These are phyloP conservation scores for Drosophila mayaguana DNA, from an alignment of 2,888 invertebrate species.

Conservation along the genomic window DNA sequence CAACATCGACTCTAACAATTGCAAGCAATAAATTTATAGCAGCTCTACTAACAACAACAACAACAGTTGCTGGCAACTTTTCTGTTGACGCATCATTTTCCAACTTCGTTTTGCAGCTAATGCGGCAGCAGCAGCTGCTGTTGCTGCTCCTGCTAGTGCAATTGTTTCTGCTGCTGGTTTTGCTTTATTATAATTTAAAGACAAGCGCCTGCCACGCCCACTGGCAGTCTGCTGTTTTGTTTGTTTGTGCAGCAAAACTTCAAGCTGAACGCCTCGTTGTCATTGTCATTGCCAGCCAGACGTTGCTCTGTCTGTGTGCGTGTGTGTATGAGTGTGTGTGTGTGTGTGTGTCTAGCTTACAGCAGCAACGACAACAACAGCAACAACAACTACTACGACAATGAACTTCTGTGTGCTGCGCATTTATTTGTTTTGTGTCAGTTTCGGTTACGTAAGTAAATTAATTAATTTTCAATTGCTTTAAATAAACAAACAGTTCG, in stretches of 20 bases:
- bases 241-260: constrained; percentile 52
- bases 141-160: not conserved
- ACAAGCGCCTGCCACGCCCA: constrained; percentile 20
- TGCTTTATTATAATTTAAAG: constrained; percentile 68
- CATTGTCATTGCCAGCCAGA: constrained; percentile 68
- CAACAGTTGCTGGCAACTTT: constrained; percentile 46
- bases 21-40: constrained; percentile 15
- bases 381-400: constrained; percentile 22
- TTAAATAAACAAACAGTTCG: constrained; percentile 77
- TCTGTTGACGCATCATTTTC: constrained; percentile 53
- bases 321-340: constrained; percentile 14
- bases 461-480: constrained; percentile 78
- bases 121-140: constrained; percentile 48
- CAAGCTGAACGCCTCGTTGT: constrained; percentile 70
- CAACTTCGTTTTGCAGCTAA: constrained; percentile 66
- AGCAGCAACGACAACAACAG: constrained; percentile 25
- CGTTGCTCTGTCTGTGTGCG: constrained; percentile 14
- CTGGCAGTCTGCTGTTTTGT: constrained; percentile 8
- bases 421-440: constrained; percentile 74
- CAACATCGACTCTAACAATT: constrained; percentile 16
- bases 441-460: constrained; percentile 80
- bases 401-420: constrained; percentile 29
- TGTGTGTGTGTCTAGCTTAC: constrained; percentile 33
- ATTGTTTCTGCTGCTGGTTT: constrained; percentile 13
- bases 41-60: constrained; percentile 21